Percentiles rank a stretch among this genome's conserved stretches.
phyloP scores from a whole-genome alignment of 2,113 vertebrate species.

The Hystrix brachyura region DNA sequence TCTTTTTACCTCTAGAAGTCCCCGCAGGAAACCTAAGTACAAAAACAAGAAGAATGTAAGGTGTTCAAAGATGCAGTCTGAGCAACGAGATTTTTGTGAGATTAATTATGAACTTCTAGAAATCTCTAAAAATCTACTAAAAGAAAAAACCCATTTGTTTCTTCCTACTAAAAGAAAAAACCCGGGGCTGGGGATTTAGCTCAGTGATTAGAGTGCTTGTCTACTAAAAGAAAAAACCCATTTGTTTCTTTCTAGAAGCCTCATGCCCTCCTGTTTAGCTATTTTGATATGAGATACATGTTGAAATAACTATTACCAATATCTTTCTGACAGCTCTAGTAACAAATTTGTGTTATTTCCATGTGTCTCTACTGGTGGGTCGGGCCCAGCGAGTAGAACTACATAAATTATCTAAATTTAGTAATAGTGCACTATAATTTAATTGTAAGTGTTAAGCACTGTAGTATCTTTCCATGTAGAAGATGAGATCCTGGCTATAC shows the following conservation, averaged over 20 bases:
- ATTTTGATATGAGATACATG: conserved; percentile 35
- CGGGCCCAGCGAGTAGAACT: conserved; percentile 13
- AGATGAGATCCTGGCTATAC: not conserved
- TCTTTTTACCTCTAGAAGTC: conserved; percentile 78
- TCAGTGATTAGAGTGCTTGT: too few species aligned
- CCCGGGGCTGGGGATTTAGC: too few species aligned
- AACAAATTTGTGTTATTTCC: conserved; percentile 57
- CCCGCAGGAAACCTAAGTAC: conserved; percentile 75
- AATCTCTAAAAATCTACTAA: conserved; percentile 55
- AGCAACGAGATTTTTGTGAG: conserved; percentile 71
- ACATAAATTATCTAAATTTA: conserved; percentile 11
- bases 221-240: not conserved
- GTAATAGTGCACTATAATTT: conserved; percentile 10
- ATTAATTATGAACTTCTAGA: conserved; percentile 47
- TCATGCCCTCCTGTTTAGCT: conserved; percentile 29
- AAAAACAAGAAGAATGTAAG: conserved; percentile 64
- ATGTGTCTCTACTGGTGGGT: not conserved
- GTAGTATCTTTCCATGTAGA: conserved; percentile 26
- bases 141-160: not conserved
- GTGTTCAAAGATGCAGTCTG: conserved; percentile 40
- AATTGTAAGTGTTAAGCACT: conserved; percentile 17
- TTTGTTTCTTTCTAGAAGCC: conserved; percentile 42
- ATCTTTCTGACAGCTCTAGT: conserved; percentile 51
- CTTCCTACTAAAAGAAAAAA: too few species aligned
- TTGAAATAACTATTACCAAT: conserved; percentile 54